These are phyloP conservation scores for Phymorhynchus buccinoides DNA, from an alignment of 1,140 invertebrate species.

Conservation along the genomic window DNA sequence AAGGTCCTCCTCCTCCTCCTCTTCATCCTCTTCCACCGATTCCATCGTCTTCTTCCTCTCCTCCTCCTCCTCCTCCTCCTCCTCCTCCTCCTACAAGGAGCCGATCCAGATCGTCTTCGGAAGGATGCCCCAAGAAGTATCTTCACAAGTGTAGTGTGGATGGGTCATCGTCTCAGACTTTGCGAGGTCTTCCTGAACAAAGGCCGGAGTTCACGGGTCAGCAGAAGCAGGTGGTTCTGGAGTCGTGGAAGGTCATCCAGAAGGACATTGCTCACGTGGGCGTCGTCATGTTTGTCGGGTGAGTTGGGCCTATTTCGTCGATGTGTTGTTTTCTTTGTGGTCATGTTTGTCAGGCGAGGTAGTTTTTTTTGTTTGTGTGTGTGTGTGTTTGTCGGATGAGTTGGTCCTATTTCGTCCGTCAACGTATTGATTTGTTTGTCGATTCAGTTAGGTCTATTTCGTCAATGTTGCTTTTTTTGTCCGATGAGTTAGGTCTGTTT, in stretches of 20 bases:
- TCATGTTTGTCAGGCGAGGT: slow-evolving; percentile 75
- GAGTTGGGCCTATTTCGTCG: too few relatives aligned
- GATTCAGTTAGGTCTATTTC: too few relatives aligned
- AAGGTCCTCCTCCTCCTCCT: too few relatives aligned
- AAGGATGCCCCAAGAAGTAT: slow-evolving; percentile 32
- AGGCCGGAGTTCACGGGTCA: slow-evolving; percentile 68
- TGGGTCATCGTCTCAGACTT: slow-evolving; percentile 19
- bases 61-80: too few relatives aligned
- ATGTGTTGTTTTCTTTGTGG: too few relatives aligned
- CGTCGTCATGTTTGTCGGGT: slow-evolving; percentile 76
- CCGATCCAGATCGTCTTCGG: not conserved
- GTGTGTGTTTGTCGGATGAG: not conserved
- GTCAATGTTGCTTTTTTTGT: too few relatives aligned
- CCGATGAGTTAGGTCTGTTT: too few relatives aligned
- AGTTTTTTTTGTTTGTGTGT: slow-evolving; percentile 6
- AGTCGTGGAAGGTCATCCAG: slow-evolving; percentile 75
- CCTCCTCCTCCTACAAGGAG: not conserved
- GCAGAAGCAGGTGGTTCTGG: slow-evolving; percentile 72
- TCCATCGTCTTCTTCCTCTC: too few relatives aligned
- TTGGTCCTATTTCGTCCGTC: too few relatives aligned
- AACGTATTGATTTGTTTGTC: too few relatives aligned
- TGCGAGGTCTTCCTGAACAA: slow-evolving; percentile 34
- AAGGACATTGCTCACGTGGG: slow-evolving; percentile 76
- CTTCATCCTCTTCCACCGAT: too few relatives aligned
- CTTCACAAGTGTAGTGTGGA: slow-evolving; percentile 42